Evolutionary conservation across 2,797 vertebrate species (phyloP), one percentile per base, ranked within the genome.

Genomic region (Sphaeramia orbicularis): DNA sequence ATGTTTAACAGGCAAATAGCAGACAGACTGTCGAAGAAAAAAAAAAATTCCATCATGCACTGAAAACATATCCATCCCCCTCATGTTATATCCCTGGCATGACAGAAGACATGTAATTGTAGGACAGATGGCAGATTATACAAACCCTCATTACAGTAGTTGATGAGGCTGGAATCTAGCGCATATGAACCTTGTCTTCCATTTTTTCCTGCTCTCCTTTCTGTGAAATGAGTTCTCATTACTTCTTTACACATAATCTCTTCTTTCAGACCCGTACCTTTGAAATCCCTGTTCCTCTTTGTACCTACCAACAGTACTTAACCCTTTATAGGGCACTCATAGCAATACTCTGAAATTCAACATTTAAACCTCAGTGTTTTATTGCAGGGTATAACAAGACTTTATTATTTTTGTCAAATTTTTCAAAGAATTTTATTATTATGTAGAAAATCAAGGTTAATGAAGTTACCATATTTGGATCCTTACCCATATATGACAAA

Each of bases 121-220:
- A 40, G 74, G 85, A 84, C 88, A 90, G 88, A 88, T 89, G 87
- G 88, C 75, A 76, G 80, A 86, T 87, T 83, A 87, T 82, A 80
- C 81, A 84, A 81, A 83, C 75, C 72, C 76, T 84, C 76, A 83
- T 87, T 85, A 85, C 50, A 72, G 69, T 59, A 59, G 76, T 74
- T 83, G 79, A 84, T 85, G 78, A 72, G 56, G 69, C 58, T 81
- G 69, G 24, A 71, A 85, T 84, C 51, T 70, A 65, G 82, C 85
- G 85, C 81, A 81, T 61, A 81, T 74, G 72, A 88, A 80, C 66
- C 59, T 30, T 65, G 71, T 80, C 81, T 63, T 18, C 45, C 49
- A 27, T 71, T 69, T 77, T 48, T n/a, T 60, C 16, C 75, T 45
- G 19, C 56, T 67, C 47, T 59, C 15, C 27, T 67, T 51, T 27